Evolutionary conservation across 2,113 vertebrate species (phyloP).

Genomic region (Strix uralensis): DNA sequence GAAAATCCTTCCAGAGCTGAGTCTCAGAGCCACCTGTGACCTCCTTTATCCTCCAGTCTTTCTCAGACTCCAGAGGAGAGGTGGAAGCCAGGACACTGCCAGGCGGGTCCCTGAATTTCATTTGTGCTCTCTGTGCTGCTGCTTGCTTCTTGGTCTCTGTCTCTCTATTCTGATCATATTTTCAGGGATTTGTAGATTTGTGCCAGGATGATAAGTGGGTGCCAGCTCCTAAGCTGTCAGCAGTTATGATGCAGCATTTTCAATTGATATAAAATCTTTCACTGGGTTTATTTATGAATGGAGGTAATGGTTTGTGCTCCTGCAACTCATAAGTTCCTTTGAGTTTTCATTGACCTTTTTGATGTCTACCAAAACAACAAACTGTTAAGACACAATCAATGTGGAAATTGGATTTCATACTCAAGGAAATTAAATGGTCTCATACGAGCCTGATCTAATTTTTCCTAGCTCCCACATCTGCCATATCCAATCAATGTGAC

Average conservation of each 20-base stretch:
- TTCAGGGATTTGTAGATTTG: constrained; percentile 12
- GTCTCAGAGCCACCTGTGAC: constrained; percentile 15
- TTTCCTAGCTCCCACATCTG: background rate
- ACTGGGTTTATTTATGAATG: background rate
- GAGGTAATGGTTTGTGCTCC: background rate
- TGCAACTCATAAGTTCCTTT: background rate
- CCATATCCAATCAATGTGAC: background rate
- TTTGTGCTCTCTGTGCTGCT: background rate
- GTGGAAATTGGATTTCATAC: constrained; percentile 23
- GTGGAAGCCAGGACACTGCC: constrained; percentile 24
- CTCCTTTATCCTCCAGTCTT: background rate
- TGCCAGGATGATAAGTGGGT: background rate
- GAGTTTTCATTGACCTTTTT: background rate
- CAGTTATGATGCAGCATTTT: background rate
- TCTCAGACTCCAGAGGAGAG: constrained; percentile 22
- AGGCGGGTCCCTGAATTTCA: background rate
- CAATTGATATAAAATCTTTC: background rate
- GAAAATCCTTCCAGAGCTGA: constrained; percentile 13
- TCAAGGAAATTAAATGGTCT: background rate
- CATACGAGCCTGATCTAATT: background rate
- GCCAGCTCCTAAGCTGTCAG: background rate
- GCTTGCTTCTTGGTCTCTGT: background rate
- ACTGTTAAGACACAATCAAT: background rate
- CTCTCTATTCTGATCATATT: background rate
- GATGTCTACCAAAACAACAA: background rate